These are phyloP conservation scores for Conopomorpha cramerella DNA, from an alignment of 1,140 invertebrate genomes.

Conservation along the genomic window DNA sequence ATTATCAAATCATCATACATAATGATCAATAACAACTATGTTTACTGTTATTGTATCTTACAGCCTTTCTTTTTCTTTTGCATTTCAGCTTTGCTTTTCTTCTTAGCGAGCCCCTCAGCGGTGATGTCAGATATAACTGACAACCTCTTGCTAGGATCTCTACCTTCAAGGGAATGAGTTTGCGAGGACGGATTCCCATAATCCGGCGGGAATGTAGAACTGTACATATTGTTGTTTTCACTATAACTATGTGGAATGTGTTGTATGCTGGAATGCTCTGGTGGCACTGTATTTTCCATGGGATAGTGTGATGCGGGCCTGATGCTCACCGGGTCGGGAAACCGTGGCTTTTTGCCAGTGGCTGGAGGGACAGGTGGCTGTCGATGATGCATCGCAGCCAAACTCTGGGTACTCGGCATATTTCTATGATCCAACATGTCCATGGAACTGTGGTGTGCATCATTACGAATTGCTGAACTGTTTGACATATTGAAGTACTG, in stretches of 20 bases:
- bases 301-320: slow-evolving; percentile 48
- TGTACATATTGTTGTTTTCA: slow-evolving; percentile 44
- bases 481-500: slow-evolving; percentile 24
- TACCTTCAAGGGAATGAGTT: slow-evolving; percentile 12
- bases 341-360: slow-evolving; percentile 41
- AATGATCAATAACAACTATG: not conserved
- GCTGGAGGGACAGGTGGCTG: slow-evolving; percentile 41
- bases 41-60: slow-evolving; percentile 29
- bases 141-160: slow-evolving; percentile 32
- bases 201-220: slow-evolving; percentile 28
- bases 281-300: slow-evolving; percentile 23
- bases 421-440: slow-evolving; percentile 16
- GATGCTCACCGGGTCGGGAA: slow-evolving; percentile 46
- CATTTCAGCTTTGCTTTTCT: slow-evolving; percentile 38
- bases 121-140: slow-evolving; percentile 54
- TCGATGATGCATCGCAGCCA: slow-evolving; percentile 24
- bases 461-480: not conserved
- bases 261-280: slow-evolving; percentile 10
- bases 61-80: slow-evolving; percentile 46
- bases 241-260: slow-evolving; percentile 32
- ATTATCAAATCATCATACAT: not conserved
- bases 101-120: slow-evolving; percentile 39
- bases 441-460: slow-evolving; percentile 20
- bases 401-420: slow-evolving; percentile 9
- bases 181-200: slow-evolving; percentile 9